These are phyloP conservation scores for Dynastes tityus DNA, from an alignment of 2,888 invertebrate genomes.

Conservation along the genomic window DNA sequence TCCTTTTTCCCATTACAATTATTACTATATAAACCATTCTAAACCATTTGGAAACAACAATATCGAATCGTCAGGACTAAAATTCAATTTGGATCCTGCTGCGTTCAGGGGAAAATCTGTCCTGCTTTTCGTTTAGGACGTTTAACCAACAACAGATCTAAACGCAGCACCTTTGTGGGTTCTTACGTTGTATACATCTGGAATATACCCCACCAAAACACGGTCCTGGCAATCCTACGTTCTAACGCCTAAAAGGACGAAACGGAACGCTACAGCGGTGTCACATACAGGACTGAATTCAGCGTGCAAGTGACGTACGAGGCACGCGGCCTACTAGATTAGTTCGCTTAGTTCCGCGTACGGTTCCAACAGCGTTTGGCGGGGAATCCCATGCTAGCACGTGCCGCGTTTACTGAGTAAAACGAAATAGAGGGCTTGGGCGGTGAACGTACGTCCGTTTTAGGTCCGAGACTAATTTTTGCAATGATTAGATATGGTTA, in stretches of 20 bases:
- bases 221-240: constrained; percentile 53
- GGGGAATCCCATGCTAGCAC: constrained; percentile 50
- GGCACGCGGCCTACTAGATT: constrained; percentile 60
- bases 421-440: neutral
- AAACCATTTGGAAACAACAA: neutral
- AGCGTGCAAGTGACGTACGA: constrained; percentile 56
- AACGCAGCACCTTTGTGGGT: no score
- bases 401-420: constrained; percentile 39
- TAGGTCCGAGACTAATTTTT: constrained; percentile 23
- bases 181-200: no score
- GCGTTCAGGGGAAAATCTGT: constrained; percentile 4
- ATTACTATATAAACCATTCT: no score
- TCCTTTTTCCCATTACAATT: no score
- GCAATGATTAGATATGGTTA: constrained; percentile 14
- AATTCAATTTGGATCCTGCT: constrained; percentile 34
- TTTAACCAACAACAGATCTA: no score
- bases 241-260: neutral
- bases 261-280: constrained; percentile 50
- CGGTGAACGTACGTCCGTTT: neutral
- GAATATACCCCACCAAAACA: constrained; percentile 1
- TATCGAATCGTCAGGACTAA: constrained; percentile 3
- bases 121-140: neutral
- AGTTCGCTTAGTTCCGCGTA: constrained; percentile 60
- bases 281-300: constrained; percentile 58
- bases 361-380: constrained; percentile 49